These are phyloP conservation scores for Morpho achilles DNA, from an alignment of 2,888 invertebrate genomes.

Conservation along the genomic window DNA sequence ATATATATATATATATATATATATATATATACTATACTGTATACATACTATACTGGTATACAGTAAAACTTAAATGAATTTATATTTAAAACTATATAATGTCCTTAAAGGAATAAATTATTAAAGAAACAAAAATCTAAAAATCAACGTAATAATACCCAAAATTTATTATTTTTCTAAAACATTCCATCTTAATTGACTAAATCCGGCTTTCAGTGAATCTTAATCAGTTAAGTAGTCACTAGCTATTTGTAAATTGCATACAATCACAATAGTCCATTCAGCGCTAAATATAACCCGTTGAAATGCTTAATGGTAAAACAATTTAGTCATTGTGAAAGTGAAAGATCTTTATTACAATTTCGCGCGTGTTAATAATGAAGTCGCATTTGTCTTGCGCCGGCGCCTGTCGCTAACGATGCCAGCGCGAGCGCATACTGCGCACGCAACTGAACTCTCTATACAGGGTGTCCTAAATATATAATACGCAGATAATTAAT, in stretches of 20 bases:
- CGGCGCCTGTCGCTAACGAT: constrained; percentile 46
- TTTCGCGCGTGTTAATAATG: constrained; percentile 42
- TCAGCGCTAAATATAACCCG: constrained; percentile 3
- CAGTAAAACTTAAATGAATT: no score
- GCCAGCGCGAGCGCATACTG: constrained; percentile 35
- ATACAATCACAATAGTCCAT: background rate
- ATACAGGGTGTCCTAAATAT: constrained; percentile 8
- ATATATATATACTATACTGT: no score
- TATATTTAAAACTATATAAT: no score
- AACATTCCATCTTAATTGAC: no score
- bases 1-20: no score
- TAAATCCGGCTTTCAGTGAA: no score
- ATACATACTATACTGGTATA: no score
- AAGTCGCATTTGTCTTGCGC: constrained; percentile 50
- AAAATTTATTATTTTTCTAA: no score
- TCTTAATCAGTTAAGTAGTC: no score
- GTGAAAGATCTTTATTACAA: constrained; percentile 25
- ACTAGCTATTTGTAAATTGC: background rate
- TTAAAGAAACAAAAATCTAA: no score
- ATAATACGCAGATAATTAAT: background rate
- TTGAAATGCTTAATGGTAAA: constrained; percentile 13
- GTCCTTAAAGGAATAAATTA: no score
- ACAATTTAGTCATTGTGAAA: constrained; percentile 20
- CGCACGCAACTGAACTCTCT: constrained; percentile 9
- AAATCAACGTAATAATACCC: no score